Percentiles rank a stretch among this genome's conserved stretches.
These are phyloP conservation scores for Arenicola marina DNA, from an alignment of 2,888 invertebrate genomes.

Conservation along the genomic window DNA sequence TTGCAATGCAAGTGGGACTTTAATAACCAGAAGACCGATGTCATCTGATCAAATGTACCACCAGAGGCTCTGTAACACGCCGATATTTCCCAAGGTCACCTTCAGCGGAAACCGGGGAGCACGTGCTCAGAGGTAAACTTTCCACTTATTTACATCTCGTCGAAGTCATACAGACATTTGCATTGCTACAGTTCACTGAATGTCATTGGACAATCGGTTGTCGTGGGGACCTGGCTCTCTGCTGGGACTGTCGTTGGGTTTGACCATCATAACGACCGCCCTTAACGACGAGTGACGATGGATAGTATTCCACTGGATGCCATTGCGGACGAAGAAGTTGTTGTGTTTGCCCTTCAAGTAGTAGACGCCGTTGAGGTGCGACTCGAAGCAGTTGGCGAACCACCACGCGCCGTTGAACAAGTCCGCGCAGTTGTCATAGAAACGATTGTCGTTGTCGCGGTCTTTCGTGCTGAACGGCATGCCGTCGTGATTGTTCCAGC, in stretches of 20 bases:
- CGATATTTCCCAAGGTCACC: too few species aligned
- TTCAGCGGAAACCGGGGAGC: too few species aligned
- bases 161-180: too few species aligned
- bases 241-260: neutral
- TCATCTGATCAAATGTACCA: too few species aligned
- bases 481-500: constrained; percentile 76
- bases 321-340: constrained; percentile 55
- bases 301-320: constrained; percentile 59
- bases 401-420: constrained; percentile 58
- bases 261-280: constrained; percentile 53
- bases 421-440: constrained; percentile 57
- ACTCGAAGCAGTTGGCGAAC: constrained; percentile 58
- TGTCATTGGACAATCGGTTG: neutral
- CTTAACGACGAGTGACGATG: constrained; percentile 55
- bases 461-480: constrained; percentile 92
- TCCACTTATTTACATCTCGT: too few species aligned
- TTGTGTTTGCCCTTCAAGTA: constrained; percentile 53
- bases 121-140: too few species aligned
- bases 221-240: neutral
- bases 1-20: too few species aligned
- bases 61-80: too few species aligned
- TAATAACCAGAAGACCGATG: too few species aligned
- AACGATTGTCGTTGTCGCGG: constrained; percentile 77
- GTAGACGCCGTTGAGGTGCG: constrained; percentile 57
- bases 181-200: neutral